Conservation (phyloP, 2,888 invertebrate genomes). For the Hesperia comma region DNA sequence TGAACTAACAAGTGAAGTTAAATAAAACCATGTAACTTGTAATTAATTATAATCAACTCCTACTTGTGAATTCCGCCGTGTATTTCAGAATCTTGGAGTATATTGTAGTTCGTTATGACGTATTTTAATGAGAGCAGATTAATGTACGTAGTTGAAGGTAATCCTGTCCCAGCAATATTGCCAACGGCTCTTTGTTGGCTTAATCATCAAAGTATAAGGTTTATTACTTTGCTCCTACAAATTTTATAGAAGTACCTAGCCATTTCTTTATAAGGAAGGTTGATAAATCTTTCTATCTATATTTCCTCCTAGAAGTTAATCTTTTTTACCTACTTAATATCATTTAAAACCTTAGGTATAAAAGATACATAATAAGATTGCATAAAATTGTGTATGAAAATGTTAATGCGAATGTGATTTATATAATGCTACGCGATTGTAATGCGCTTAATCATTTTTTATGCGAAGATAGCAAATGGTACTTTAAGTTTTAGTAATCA, state of each 20-base stretch:
- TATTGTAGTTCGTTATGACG: constrained; percentile 21
- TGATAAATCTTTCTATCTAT: too few species aligned
- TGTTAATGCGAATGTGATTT: too few species aligned
- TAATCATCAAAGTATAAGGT: background rate
- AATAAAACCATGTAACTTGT: constrained; percentile 34
- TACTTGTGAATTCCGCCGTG: constrained; percentile 19
- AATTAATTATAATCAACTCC: constrained; percentile 32
- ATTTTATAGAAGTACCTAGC: background rate
- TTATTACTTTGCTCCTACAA: background rate
- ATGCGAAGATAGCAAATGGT: too few species aligned
- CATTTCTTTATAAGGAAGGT: too few species aligned
- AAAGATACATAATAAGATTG: too few species aligned
- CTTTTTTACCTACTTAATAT: too few species aligned
- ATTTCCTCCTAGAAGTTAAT: too few species aligned
- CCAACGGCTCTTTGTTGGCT: background rate
- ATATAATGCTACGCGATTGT: too few species aligned
- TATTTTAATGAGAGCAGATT: constrained; percentile 32
- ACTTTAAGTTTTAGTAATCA: too few species aligned
- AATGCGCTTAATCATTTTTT: too few species aligned
- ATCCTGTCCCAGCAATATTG: background rate
- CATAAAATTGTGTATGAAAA: too few species aligned
- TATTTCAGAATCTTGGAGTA: constrained; percentile 17
- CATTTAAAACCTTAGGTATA: too few species aligned
- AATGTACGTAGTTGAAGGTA: background rate
- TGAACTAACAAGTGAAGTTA: constrained; percentile 33